Evolutionary conservation across 1,140 invertebrate species (phyloP).

Genomic region (Drosophila gunungcola): DNA sequence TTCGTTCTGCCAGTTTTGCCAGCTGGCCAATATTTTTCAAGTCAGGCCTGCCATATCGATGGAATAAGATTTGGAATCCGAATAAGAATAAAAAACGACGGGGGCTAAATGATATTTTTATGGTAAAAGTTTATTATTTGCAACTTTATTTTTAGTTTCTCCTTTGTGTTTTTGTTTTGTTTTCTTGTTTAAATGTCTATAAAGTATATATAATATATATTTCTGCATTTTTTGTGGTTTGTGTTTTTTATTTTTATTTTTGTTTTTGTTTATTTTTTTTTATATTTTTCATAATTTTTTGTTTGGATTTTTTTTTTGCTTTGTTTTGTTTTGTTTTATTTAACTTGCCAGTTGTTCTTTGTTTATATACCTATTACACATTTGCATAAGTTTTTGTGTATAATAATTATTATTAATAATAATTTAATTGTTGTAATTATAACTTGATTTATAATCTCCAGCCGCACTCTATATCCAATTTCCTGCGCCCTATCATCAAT

Average conservation of each 20-base stretch:
- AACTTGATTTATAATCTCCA: slow-evolving; percentile 65
- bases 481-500: slow-evolving; percentile 21
- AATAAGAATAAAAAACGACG: neutral
- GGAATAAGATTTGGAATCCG: neutral
- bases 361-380: slow-evolving; percentile 69
- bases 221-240: slow-evolving; percentile 61
- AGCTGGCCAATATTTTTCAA: slow-evolving; percentile 4
- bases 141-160: slow-evolving; percentile 84
- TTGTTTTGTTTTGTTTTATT: slow-evolving; percentile 51
- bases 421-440: slow-evolving; percentile 81
- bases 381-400: slow-evolving; percentile 76
- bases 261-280: slow-evolving; percentile 31
- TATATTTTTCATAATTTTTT: slow-evolving; percentile 50
- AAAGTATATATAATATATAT: slow-evolving; percentile 85
- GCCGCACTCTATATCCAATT: slow-evolving; percentile 28
- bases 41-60: slow-evolving; percentile 6
- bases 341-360: slow-evolving; percentile 60
- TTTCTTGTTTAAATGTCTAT: slow-evolving; percentile 84
- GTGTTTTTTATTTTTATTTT: slow-evolving; percentile 37
- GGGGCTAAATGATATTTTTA: slow-evolving; percentile 56
- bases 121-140: slow-evolving; percentile 84
- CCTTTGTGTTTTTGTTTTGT: slow-evolving; percentile 62
- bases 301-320: slow-evolving; percentile 39
- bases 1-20: slow-evolving; percentile 5
- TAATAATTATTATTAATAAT: slow-evolving; percentile 83